phyloP scores from a whole-genome alignment of 2,888 invertebrate genomes.

The Patella ulyssiponensis region DNA sequence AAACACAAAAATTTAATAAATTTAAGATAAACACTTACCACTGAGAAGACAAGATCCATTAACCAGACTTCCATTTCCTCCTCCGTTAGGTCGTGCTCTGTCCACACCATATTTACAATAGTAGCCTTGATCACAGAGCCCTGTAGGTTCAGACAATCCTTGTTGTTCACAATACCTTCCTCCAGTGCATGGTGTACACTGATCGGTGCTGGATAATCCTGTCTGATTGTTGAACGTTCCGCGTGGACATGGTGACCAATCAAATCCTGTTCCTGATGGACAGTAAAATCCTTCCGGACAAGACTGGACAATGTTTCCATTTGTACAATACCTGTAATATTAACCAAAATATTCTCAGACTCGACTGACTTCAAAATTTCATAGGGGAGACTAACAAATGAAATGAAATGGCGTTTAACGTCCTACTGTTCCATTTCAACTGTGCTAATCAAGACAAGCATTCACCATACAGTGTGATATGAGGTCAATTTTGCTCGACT shows the following conservation, averaged over 20 bases:
- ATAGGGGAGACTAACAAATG: too few species aligned
- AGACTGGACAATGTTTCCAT: constrained; percentile 52
- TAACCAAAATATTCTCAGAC: not conserved
- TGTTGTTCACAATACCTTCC: constrained; percentile 63
- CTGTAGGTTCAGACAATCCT: constrained; percentile 44
- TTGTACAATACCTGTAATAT: constrained; percentile 62
- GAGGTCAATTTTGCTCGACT: too few species aligned
- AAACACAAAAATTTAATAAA: too few species aligned
- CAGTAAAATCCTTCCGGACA: constrained; percentile 68
- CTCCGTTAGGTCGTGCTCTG: constrained; percentile 54
- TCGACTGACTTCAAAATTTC: too few species aligned
- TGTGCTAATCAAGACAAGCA: too few species aligned
- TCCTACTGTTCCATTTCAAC: too few species aligned
- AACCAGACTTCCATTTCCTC: constrained; percentile 31
- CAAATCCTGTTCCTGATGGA: constrained; percentile 62
- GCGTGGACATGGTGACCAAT: constrained; percentile 64
- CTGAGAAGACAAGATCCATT: constrained; percentile 47
- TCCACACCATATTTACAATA: constrained; percentile 69
- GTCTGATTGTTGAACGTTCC: constrained; percentile 69
- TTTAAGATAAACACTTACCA: constrained; percentile 35
- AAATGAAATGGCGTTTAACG: too few species aligned
- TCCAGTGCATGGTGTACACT: constrained; percentile 65
- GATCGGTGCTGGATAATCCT: constrained; percentile 47
- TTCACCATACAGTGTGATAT: too few species aligned
- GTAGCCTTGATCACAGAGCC: constrained; percentile 61